Conservation (phyloP, 2,113 vertebrate genomes). For the Polyodon spathula region DNA sequence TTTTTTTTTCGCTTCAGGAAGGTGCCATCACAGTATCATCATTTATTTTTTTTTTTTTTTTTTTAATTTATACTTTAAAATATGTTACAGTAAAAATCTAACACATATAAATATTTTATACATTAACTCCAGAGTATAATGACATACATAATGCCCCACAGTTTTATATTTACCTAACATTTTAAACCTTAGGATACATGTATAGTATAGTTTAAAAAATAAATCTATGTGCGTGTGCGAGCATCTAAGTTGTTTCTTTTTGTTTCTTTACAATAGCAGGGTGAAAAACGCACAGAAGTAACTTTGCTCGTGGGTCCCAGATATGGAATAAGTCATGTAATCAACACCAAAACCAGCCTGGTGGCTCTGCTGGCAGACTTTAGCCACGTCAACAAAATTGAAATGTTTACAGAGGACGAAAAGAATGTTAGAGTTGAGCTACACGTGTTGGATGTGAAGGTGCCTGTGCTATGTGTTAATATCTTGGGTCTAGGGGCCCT, state of each 20-base stretch:
- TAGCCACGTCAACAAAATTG: slow-evolving; percentile 95
- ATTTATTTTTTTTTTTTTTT: too few species aligned
- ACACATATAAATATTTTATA: too few species aligned
- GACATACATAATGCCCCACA: too few species aligned
- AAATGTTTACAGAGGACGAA: slow-evolving; percentile 94
- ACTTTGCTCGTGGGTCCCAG: slow-evolving; percentile 87
- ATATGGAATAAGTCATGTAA: slow-evolving; percentile 94
- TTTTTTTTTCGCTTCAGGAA: too few species aligned
- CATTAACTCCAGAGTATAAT: too few species aligned
- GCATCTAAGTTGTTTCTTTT: slow-evolving; percentile 7
- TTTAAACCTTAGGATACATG: too few species aligned
- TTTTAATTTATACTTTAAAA: too few species aligned
- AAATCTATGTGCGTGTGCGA: neutral
- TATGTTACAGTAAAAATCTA: too few species aligned
- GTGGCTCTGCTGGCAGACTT: slow-evolving; percentile 94
- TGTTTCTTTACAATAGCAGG: slow-evolving; percentile 67
- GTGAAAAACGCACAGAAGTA: slow-evolving; percentile 90
- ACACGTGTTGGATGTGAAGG: slow-evolving; percentile 93
- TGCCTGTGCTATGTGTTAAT: slow-evolving; percentile 22
- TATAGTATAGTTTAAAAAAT: too few species aligned
- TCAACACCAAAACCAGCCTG: slow-evolving; percentile 94
- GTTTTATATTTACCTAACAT: too few species aligned
- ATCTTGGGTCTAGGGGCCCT: too few species aligned
- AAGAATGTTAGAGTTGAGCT: slow-evolving; percentile 82
- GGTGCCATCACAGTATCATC: too few species aligned